These are phyloP conservation scores for Drosophila barbarae DNA, from an alignment of 2,888 invertebrate genomes.

Conservation along the genomic window DNA sequence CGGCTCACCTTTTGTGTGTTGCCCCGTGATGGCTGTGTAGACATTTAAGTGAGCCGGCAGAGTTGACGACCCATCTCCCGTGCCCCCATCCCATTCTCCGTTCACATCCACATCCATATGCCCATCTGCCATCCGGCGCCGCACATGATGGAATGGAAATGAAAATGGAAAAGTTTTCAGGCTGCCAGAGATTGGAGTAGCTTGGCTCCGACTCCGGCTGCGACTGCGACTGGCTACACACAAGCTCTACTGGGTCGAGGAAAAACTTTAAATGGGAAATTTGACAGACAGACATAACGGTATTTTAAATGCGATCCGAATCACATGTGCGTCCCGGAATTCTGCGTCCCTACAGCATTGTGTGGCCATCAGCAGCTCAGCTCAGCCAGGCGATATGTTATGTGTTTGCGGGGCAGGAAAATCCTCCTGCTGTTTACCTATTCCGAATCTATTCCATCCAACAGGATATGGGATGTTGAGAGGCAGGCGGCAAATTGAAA, in stretches of 20 bases:
- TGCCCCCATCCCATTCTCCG: no score
- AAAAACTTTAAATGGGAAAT: conserved; percentile 75
- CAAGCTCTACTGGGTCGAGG: conserved; percentile 30
- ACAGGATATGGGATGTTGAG: conserved; percentile 6
- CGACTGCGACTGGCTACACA: conserved; percentile 25
- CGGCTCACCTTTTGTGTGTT: conserved; percentile 56
- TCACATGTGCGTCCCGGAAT: conserved; percentile 20
- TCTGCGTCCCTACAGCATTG: conserved; percentile 24
- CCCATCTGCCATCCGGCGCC: conserved; percentile 12
- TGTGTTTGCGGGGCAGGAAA: conserved; percentile 23
- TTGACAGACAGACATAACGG: conserved; percentile 71
- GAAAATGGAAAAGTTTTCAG: conserved; percentile 68
- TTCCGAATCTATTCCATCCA: conserved; percentile 3
- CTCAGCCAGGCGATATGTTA: conserved; percentile 10
- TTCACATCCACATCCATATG: background rate
- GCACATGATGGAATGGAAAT: conserved; percentile 59
- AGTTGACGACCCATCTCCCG: conserved; percentile 14
- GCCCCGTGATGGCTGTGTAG: conserved; percentile 43
- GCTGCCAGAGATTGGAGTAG: conserved; percentile 24
- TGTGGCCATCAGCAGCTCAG: conserved; percentile 25
- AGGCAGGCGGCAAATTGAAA: conserved; percentile 58
- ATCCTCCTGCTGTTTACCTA: conserved; percentile 6
- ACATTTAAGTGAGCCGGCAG: conserved; percentile 46
- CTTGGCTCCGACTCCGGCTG: conserved; percentile 22
- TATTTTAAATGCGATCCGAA: conserved; percentile 65